These are phyloP conservation scores for Danaus plexippus DNA, from an alignment of 1,140 invertebrate species.

Conservation along the genomic window DNA sequence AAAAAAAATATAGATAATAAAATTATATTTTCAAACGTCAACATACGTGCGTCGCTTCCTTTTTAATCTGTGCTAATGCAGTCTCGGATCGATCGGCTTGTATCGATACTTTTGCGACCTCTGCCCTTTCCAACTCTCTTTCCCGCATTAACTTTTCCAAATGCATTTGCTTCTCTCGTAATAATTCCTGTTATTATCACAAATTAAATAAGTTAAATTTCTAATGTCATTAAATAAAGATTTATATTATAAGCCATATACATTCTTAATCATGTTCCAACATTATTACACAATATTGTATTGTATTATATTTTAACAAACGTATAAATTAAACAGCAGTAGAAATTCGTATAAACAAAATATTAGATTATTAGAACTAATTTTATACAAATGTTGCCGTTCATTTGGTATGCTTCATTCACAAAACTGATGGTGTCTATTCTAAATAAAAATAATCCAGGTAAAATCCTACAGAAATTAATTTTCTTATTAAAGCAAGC, in stretches of 20 bases:
- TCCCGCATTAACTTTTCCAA: constrained; percentile 92
- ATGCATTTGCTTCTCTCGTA: constrained; percentile 94
- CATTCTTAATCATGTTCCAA: constrained; percentile 19
- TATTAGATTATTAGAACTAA: too few species aligned
- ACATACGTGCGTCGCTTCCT: constrained; percentile 56
- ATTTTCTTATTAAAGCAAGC: too few species aligned
- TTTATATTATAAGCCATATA: background rate
- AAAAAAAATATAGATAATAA: too few species aligned
- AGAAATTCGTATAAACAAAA: too few species aligned
- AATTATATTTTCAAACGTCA: background rate
- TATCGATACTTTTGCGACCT: constrained; percentile 76
- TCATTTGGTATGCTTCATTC: too few species aligned
- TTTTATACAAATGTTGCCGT: too few species aligned
- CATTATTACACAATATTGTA: background rate
- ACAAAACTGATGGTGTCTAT: too few species aligned
- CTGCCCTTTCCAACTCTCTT: constrained; percentile 88
- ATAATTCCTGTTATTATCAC: constrained; percentile 78
- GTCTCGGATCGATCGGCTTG: constrained; percentile 60
- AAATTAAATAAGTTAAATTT: constrained; percentile 4
- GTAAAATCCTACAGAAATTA: too few species aligned
- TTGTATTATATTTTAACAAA: too few species aligned
- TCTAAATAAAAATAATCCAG: too few species aligned
- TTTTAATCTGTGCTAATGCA: constrained; percentile 50
- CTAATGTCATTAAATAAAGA: background rate
- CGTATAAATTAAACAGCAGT: too few species aligned